Evolutionary conservation across 1,140 invertebrate species (phyloP).

Genomic region (Zeugodacus cucurbitae): DNA sequence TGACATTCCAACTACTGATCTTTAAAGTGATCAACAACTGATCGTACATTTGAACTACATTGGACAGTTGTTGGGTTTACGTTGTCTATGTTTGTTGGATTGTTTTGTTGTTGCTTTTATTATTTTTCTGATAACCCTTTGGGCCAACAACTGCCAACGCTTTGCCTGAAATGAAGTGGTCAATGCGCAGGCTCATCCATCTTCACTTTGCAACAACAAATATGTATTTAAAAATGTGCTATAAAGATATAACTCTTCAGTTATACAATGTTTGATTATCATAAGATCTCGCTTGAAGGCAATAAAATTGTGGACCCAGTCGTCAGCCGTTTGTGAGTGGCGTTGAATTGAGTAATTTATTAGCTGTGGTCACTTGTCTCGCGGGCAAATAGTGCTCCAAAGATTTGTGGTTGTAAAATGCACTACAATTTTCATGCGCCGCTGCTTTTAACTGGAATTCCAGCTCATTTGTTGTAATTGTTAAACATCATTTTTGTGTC

Average conservation of each 20-base stretch:
- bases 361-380: conserved; percentile 13
- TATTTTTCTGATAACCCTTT: not conserved
- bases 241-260: not conserved
- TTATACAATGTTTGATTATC: not conserved
- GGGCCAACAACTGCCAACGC: not conserved
- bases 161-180: not conserved
- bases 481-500: not conserved
- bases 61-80: not conserved
- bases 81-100: not conserved
- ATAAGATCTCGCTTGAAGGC: not conserved
- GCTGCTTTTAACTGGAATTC: not conserved
- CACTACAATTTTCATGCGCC: not conserved
- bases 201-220: not conserved
- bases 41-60: conserved; percentile 21
- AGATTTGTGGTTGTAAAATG: not conserved
- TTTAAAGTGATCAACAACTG: not conserved
- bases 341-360: conserved; percentile 35
- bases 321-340: not conserved
- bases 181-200: not conserved
- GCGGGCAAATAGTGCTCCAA: not conserved
- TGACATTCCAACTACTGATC: not conserved
- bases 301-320: not conserved
- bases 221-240: not conserved
- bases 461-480: conserved; percentile 16
- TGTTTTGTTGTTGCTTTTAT: not conserved